Conservation (phyloP, 2,888 invertebrate genomes). For the Ischnus inquisitorius region DNA sequence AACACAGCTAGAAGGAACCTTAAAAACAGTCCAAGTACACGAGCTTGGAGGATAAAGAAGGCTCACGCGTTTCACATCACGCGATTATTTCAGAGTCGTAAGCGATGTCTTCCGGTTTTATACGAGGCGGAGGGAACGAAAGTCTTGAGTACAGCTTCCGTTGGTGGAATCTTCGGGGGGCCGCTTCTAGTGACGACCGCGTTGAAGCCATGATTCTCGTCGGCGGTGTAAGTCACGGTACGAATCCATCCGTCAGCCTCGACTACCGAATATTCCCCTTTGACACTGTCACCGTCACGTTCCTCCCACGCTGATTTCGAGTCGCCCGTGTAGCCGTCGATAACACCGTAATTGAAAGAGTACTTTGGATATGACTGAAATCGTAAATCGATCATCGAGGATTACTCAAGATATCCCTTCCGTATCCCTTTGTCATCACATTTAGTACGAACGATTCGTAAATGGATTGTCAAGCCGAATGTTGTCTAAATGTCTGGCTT, state of each 20-base stretch:
- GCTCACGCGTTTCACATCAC: not conserved
- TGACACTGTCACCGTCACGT: slow-evolving; percentile 79
- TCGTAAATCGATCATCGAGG: not conserved
- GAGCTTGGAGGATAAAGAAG: not conserved
- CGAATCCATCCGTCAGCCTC: slow-evolving; percentile 81
- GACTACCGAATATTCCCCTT: slow-evolving; percentile 81
- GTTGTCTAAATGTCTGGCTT: no score
- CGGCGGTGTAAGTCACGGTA: slow-evolving; percentile 80
- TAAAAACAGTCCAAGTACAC: not conserved
- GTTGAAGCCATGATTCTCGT: slow-evolving; percentile 80
- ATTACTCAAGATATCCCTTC: no score
- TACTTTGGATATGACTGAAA: slow-evolving; percentile 78
- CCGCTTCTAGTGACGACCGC: slow-evolving; percentile 79
- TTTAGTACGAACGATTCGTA: no score
- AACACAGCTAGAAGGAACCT: slow-evolving; percentile 7
- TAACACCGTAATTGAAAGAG: slow-evolving; percentile 81
- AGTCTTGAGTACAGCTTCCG: slow-evolving; percentile 42
- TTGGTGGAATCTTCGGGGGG: slow-evolving; percentile 69
- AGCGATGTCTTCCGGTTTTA: slow-evolving; percentile 55
- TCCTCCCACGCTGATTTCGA: slow-evolving; percentile 82
- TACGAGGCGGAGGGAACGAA: slow-evolving; percentile 63
- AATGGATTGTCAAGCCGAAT: no score
- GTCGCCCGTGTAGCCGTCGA: slow-evolving; percentile 81
- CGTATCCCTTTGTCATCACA: no score
- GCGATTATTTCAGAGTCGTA: slow-evolving; percentile 44